phyloP scores from a whole-genome alignment of 1,140 invertebrate species.

The Aethina tumida region DNA sequence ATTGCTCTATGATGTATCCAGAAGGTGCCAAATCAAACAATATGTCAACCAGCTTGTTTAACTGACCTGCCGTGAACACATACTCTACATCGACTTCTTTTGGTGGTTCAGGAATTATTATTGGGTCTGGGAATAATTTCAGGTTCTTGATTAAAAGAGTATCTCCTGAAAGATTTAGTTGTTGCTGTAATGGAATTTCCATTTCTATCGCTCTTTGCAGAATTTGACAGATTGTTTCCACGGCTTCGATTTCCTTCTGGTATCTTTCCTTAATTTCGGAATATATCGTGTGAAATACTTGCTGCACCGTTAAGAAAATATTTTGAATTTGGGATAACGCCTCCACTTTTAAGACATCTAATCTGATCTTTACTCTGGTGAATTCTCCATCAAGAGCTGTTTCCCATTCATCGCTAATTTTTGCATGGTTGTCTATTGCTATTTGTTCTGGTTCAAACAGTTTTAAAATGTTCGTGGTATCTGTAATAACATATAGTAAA shows the following conservation, averaged over 20 bases:
- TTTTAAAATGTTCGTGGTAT: neutral
- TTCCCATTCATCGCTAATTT: conserved; percentile 40
- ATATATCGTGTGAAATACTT: conserved; percentile 37
- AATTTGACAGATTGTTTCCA: conserved; percentile 42
- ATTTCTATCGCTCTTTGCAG: conserved; percentile 46
- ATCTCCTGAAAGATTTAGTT: conserved; percentile 22
- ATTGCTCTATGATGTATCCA: conserved; percentile 40
- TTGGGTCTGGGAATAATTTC: conserved; percentile 14
- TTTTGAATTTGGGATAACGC: conserved; percentile 38
- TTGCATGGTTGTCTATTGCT: conserved; percentile 14
- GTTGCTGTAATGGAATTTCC: conserved; percentile 25
- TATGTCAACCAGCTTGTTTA: conserved; percentile 39
- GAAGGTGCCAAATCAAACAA: conserved; percentile 42
- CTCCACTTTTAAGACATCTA: conserved; percentile 35
- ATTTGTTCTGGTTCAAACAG: conserved; percentile 12
- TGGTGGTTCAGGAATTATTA: conserved; percentile 15
- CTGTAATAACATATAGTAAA: conserved; percentile 1
- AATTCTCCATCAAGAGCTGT: conserved; percentile 43
- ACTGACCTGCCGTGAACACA: conserved; percentile 41
- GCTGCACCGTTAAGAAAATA: conserved; percentile 35
- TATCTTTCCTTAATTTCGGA: conserved; percentile 39
- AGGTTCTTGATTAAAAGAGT: conserved; percentile 21
- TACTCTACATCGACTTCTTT: conserved; percentile 26
- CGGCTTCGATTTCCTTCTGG: conserved; percentile 42
- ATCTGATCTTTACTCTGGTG: conserved; percentile 36